Conservation (phyloP, 2,113 vertebrate species). For the Otis tarda region DNA sequence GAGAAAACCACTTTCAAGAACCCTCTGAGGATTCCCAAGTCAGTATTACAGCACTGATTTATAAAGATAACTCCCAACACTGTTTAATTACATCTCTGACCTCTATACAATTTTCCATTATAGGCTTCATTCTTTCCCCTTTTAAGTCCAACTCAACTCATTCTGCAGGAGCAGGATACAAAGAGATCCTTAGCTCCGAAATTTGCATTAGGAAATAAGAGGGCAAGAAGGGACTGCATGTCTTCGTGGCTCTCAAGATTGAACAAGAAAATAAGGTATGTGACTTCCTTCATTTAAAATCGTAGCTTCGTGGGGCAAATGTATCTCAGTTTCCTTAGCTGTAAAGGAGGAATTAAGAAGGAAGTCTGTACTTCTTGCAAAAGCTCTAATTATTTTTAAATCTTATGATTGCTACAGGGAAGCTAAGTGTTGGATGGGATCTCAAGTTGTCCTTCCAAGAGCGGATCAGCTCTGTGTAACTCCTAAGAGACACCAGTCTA, state of each 20-base stretch:
- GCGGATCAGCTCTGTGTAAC: background rate
- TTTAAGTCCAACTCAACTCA: constrained; percentile 4
- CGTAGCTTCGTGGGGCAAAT: background rate
- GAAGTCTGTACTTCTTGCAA: background rate
- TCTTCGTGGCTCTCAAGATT: background rate
- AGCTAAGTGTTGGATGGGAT: background rate
- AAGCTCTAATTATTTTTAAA: background rate
- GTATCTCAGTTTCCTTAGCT: background rate
- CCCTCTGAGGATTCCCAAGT: background rate
- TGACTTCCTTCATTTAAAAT: background rate
- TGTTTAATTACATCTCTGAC: constrained; percentile 52
- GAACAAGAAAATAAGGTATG: background rate
- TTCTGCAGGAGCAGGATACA: background rate
- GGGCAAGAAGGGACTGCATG: background rate
- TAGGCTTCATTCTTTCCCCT: background rate
- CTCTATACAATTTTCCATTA: constrained; percentile 29
- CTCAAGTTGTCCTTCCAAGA: background rate
- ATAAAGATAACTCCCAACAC: constrained; percentile 5
- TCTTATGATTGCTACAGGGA: background rate
- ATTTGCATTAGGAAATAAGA: constrained; percentile 23
- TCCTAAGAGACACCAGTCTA: background rate
- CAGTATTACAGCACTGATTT: background rate
- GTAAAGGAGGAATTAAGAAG: background rate
- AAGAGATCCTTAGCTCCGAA: background rate
- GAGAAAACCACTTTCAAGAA: constrained; percentile 11